Conservation (phyloP, 2,113 vertebrate genomes). For the Bufo bufo region DNA sequence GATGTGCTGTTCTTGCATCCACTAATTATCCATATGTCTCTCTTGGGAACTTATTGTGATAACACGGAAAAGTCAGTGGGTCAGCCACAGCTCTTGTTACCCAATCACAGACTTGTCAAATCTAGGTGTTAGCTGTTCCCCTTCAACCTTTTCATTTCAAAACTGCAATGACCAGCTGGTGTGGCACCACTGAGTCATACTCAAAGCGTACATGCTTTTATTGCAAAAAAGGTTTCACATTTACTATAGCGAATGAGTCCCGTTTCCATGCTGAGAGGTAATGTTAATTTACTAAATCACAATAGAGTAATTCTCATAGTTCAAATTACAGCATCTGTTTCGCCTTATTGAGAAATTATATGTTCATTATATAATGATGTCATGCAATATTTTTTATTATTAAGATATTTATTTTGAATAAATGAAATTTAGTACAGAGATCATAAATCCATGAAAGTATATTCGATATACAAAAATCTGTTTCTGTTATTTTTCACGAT, state of each 20-base stretch:
- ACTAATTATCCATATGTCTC: slow-evolving; percentile 58
- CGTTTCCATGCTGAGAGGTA: background rate
- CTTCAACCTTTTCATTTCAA: slow-evolving; percentile 50
- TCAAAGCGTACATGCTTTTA: slow-evolving; percentile 37
- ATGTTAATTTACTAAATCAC: background rate
- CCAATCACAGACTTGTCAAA: slow-evolving; percentile 45
- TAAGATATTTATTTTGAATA: background rate
- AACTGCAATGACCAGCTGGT: slow-evolving; percentile 44
- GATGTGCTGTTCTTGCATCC: slow-evolving; percentile 12
- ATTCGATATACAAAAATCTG: background rate
- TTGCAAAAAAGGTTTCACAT: slow-evolving; percentile 40
- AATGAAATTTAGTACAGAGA: background rate
- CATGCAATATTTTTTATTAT: background rate
- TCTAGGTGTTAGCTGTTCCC: background rate
- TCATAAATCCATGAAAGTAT: background rate
- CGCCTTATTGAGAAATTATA: background rate
- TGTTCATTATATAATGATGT: background rate
- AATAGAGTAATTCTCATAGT: background rate
- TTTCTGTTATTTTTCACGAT: background rate
- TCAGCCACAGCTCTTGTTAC: slow-evolving; percentile 57
- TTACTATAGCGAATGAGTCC: background rate
- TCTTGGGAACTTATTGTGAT: slow-evolving; percentile 35
- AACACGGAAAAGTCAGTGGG: slow-evolving; percentile 58
- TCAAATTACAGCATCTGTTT: background rate
- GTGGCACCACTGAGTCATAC: slow-evolving; percentile 37